These are phyloP conservation scores for Drosophila watanabei DNA, from an alignment of 1,140 invertebrate genomes.

Conservation along the genomic window DNA sequence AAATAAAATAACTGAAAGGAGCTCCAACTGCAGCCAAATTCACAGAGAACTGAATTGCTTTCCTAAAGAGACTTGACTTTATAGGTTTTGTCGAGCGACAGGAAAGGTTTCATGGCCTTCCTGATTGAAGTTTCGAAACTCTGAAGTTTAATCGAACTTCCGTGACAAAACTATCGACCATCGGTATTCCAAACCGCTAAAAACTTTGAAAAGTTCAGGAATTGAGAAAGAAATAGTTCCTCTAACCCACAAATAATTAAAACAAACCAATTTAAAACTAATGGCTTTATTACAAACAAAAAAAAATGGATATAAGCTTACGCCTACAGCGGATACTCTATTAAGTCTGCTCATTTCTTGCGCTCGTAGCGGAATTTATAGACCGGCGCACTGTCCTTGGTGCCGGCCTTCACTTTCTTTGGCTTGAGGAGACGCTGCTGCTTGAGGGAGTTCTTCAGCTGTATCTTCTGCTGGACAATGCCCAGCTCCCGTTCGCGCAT, in stretches of 20 bases:
- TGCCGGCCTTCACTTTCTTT: conserved; percentile 89
- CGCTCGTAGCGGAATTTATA: conserved; percentile 95
- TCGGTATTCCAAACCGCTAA: too few relatives aligned
- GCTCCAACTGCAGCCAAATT: not conserved
- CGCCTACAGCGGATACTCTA: not conserved
- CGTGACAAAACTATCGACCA: not conserved
- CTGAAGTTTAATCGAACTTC: not conserved
- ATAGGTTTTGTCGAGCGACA: not conserved
- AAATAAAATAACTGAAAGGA: too few relatives aligned
- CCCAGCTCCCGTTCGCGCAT: conserved; percentile 93
- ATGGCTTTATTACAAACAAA: conserved; percentile 3
- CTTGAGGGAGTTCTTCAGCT: conserved; percentile 91
- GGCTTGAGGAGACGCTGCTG: conserved; percentile 89
- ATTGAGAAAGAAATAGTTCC: not conserved
- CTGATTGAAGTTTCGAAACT: not conserved
- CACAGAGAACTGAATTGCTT: not conserved
- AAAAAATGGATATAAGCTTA: not conserved
- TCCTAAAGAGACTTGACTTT: not conserved
- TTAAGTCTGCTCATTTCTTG: conserved; percentile 87
- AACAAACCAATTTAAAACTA: not conserved
- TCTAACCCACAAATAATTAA: not conserved
- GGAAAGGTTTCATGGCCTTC: not conserved
- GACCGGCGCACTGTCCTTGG: conserved; percentile 90
- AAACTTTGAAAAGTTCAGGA: too few relatives aligned
- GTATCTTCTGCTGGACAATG: conserved; percentile 94